Conservation (phyloP, 1,140 invertebrate genomes). For the Ridgeia piscesae region DNA sequence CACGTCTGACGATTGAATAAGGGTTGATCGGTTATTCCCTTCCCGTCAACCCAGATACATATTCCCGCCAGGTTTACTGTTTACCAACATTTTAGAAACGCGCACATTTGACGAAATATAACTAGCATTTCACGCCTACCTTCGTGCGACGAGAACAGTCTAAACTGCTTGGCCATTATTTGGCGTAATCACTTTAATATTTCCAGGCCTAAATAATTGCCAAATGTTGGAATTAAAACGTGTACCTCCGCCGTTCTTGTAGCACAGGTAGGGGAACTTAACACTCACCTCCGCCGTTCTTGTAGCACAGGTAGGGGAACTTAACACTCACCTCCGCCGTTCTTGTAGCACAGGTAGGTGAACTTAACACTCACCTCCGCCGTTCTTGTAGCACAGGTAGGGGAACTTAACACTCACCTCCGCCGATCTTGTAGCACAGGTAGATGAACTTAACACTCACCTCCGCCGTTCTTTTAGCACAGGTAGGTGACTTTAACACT, state of each 20-base stretch:
- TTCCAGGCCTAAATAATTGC: not conserved
- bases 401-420: too few species aligned
- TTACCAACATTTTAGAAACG: not conserved
- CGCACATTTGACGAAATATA: not conserved
- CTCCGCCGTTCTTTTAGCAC: slow-evolving; percentile 39
- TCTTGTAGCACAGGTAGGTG: slow-evolving; percentile 41
- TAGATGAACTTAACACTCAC: too few species aligned
- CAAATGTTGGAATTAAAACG: not conserved
- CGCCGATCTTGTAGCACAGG: slow-evolving; percentile 39
- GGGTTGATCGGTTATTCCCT: too few species aligned
- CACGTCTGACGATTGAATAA: too few species aligned
- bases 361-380: too few species aligned
- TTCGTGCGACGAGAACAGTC: not conserved
- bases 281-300: slow-evolving; percentile 42
- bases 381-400: slow-evolving; percentile 41
- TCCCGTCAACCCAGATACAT: too few species aligned
- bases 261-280: slow-evolving; percentile 48
- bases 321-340: slow-evolving; percentile 45
- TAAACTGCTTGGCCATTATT: not conserved
- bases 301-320: slow-evolving; percentile 43
- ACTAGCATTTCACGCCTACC: not conserved
- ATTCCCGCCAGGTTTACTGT: too few species aligned
- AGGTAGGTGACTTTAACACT: slow-evolving; percentile 41
- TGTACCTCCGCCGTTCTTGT: slow-evolving; percentile 39
- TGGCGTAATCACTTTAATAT: not conserved